Percentiles rank a stretch among this genome's conserved stretches.
Evolutionary conservation across 1,140 invertebrate species (phyloP).

Genomic region (Drosophila punjabiensis): DNA sequence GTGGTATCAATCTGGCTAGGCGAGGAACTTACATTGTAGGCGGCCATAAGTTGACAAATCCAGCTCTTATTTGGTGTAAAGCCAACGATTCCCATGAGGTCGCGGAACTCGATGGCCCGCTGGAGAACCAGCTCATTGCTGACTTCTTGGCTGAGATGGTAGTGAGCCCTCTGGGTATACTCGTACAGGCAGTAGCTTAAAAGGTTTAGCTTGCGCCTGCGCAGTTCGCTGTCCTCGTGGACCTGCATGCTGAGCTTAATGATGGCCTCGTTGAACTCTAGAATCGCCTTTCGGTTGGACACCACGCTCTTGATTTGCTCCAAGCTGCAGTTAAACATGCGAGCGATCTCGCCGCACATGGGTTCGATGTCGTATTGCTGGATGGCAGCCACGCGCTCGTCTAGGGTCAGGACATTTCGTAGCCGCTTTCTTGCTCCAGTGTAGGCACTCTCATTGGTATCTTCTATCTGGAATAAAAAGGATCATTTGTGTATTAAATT

Average conservation of each 20-base stretch:
- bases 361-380: conserved; percentile 69
- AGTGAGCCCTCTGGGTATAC: conserved; percentile 71
- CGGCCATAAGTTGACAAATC: conserved; percentile 77
- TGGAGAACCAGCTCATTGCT: conserved; percentile 69
- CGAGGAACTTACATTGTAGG: conserved; percentile 67
- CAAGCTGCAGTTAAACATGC: conserved; percentile 78
- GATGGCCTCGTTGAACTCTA: conserved; percentile 73
- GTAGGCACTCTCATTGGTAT: neutral
- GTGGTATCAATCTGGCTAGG: conserved; percentile 63
- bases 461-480: conserved; percentile 28
- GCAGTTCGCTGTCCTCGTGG: conserved; percentile 52
- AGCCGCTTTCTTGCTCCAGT: conserved; percentile 42
- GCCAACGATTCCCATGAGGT: conserved; percentile 65
- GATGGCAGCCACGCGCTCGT: conserved; percentile 72
- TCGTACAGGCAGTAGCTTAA: conserved; percentile 75
- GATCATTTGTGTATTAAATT: neutral
- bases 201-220: conserved; percentile 68
- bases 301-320: conserved; percentile 79
- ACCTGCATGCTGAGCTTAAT: conserved; percentile 21
- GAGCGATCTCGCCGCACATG: conserved; percentile 71
- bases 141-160: conserved; percentile 56
- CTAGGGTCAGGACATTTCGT: conserved; percentile 69
- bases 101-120: conserved; percentile 73
- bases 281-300: conserved; percentile 67
- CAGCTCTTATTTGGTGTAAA: conserved; percentile 73